These are phyloP conservation scores for Nowickia ferox DNA, from an alignment of 2,888 invertebrate species.

Conservation along the genomic window DNA sequence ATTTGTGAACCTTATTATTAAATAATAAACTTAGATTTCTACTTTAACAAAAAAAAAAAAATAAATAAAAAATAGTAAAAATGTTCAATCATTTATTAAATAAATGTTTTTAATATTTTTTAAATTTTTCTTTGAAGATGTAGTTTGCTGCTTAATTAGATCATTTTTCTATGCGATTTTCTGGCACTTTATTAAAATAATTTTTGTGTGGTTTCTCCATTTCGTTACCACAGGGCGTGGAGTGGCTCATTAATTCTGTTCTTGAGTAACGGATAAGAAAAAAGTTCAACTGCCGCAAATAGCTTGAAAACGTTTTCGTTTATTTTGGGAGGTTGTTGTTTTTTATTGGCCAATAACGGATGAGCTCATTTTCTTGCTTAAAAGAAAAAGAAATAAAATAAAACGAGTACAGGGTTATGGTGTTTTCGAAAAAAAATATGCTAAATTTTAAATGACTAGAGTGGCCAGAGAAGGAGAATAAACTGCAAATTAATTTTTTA, in stretches of 20 bases:
- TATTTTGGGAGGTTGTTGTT: conserved; percentile 76
- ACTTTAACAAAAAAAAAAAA: conserved; percentile 1
- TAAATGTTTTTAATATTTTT: background rate
- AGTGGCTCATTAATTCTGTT: conserved; percentile 56
- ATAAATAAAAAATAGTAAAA: too few relatives aligned
- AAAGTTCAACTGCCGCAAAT: conserved; percentile 74
- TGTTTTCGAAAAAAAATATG: background rate
- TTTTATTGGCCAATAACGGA: conserved; percentile 63
- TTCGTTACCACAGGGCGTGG: conserved; percentile 48
- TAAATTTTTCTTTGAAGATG: conserved; percentile 27
- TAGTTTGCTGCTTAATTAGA: conserved; percentile 51
- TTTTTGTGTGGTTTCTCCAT: conserved; percentile 41
- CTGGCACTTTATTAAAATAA: conserved; percentile 64
- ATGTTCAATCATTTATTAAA: conserved; percentile 55
- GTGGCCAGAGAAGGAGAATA: conserved; percentile 17
- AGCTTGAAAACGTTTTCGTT: conserved; percentile 81
- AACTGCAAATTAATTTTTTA: background rate
- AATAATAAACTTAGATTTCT: background rate
- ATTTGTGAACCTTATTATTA: conserved; percentile 51
- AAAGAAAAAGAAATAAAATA: background rate
- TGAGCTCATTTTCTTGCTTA: conserved; percentile 37
- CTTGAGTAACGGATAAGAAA: conserved; percentile 2
- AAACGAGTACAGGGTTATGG: background rate
- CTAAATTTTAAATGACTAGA: background rate
- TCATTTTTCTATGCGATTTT: conserved; percentile 60